Conservation (phyloP, 2,113 vertebrate species). For the Ploceus nigricollis region DNA sequence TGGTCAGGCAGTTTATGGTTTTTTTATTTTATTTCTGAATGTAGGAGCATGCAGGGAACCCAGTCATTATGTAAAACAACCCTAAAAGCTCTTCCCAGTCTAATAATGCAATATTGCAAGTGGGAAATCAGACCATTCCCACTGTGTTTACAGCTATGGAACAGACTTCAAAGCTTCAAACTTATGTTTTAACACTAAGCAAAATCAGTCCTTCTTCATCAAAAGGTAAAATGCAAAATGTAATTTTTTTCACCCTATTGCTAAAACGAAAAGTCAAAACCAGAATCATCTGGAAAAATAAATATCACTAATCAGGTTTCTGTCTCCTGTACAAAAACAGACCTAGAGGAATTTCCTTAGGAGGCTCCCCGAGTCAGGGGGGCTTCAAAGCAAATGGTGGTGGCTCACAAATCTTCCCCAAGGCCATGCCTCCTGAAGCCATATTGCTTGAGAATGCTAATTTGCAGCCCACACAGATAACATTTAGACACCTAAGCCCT, state of each 20-base stretch:
- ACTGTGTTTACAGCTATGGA: not conserved
- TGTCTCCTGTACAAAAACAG: not conserved
- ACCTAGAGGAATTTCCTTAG: not conserved
- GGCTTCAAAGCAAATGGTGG: not conserved
- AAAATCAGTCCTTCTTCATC: not conserved
- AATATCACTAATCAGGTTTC: not conserved
- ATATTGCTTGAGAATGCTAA: not conserved
- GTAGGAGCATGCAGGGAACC: not conserved
- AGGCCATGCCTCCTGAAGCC: not conserved
- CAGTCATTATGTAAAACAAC: not conserved
- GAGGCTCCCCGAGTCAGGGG: not conserved
- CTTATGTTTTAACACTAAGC: not conserved
- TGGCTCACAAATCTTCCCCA: not conserved
- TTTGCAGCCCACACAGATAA: slow-evolving; percentile 10
- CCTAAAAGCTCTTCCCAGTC: not conserved
- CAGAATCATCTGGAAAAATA: not conserved
- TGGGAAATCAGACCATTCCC: not conserved
- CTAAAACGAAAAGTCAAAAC: not conserved
- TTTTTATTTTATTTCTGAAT: not conserved
- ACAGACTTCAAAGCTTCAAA: not conserved
- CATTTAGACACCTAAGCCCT: not conserved
- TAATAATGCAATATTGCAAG: not conserved
- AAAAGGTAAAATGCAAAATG: not conserved
- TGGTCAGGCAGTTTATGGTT: not conserved
- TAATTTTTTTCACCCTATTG: rapidly evolving